Percentiles rank a stretch among this genome's conserved stretches.
phyloP scores from a whole-genome alignment of 2,797 vertebrate genomes.

The Falco peregrinus region DNA sequence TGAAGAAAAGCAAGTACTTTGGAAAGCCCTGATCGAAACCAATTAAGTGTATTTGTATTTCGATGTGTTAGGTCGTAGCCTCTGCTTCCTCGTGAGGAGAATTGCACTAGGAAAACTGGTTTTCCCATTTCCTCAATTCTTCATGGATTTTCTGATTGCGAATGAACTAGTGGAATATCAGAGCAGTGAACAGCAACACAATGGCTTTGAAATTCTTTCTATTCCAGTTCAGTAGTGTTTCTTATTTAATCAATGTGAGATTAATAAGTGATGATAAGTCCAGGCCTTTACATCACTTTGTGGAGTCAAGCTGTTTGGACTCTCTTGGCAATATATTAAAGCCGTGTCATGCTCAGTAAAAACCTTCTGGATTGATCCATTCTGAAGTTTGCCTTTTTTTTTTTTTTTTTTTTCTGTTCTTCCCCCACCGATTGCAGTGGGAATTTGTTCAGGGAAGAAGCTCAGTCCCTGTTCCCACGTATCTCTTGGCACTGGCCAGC shows the following conservation, averaged over 20 bases:
- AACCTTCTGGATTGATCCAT: not conserved
- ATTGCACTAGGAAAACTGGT: not conserved
- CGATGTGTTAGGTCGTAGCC: rapidly evolving
- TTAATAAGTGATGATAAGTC: not conserved
- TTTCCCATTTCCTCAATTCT: not conserved
- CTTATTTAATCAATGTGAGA: not conserved
- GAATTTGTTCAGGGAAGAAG: rapidly evolving
- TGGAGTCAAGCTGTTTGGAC: not conserved
- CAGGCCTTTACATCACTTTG: not conserved
- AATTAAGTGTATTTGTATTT: not conserved
- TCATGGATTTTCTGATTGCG: not conserved
- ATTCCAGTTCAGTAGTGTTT: not conserved
- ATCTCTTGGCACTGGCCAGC: not conserved
- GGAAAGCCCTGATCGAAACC: rapidly evolving
- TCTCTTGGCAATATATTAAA: not conserved
- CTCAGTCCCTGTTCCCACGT: not conserved
- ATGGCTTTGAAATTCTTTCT: not conserved
- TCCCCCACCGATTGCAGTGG: too few relatives aligned
- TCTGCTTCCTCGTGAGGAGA: not conserved
- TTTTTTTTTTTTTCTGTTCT: too few relatives aligned
- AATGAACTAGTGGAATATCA: not conserved
- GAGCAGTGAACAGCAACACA: rapidly evolving
- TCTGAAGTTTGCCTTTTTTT: not conserved
- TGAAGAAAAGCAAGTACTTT: not conserved
- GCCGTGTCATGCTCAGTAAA: not conserved